Conservation (phyloP, 92 coral and sea anemone species). For the Porites divaricata region DNA sequence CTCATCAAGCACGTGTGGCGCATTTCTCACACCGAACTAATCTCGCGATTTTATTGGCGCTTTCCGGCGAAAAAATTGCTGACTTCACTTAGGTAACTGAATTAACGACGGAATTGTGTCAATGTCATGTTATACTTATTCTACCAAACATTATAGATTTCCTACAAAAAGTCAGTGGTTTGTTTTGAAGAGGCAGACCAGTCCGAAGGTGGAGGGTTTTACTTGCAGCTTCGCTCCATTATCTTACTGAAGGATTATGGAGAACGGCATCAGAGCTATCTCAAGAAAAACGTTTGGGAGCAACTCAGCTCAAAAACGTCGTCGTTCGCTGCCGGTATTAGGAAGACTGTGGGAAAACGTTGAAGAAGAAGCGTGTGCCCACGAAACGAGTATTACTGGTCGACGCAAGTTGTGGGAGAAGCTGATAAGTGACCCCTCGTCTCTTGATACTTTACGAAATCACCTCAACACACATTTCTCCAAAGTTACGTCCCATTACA, state of each 20-base stretch:
- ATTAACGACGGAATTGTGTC: not conserved
- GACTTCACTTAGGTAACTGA: not conserved
- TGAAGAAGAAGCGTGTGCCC: not conserved
- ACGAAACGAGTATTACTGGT: slow-evolving; percentile 26
- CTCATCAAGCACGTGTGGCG: slow-evolving; percentile 17
- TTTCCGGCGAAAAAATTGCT: not conserved
- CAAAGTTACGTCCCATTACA: not conserved
- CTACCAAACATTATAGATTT: not conserved
- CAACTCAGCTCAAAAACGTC: not conserved
- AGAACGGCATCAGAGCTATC: not conserved
- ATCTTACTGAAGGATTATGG: not conserved
- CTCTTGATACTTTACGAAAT: slow-evolving; percentile 28
- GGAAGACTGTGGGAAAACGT: not conserved
- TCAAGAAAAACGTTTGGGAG: not conserved
- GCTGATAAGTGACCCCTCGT: slow-evolving; percentile 32
- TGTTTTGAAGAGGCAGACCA: not conserved
- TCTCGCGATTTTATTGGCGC: slow-evolving; percentile 6
- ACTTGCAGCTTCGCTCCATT: not conserved
- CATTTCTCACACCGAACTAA: not conserved
- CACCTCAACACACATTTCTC: slow-evolving; percentile 24
- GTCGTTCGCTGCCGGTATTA: not conserved
- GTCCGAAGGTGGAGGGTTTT: not conserved
- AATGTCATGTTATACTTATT: not conserved
- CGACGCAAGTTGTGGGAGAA: slow-evolving; percentile 49
- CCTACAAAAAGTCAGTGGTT: not conserved